Percentiles rank a stretch among this genome's conserved stretches.
phyloP scores from a whole-genome alignment of 2,797 vertebrate genomes.

The Valencia hispanica region DNA sequence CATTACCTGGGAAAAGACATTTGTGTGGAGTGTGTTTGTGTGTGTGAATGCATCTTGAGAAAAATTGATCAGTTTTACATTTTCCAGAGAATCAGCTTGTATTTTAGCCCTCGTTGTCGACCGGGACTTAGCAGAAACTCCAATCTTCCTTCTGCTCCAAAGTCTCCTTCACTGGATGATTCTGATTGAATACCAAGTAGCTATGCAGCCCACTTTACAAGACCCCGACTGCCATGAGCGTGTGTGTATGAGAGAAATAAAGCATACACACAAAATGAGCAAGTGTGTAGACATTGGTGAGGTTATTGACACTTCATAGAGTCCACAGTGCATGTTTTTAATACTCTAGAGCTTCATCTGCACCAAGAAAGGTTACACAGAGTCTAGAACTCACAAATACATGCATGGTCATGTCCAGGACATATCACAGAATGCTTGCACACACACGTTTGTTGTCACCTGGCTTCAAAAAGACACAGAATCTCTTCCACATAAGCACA shows the following conservation, averaged over 20 bases:
- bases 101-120: slow-evolving; percentile 32
- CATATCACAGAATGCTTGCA: slow-evolving; percentile 15
- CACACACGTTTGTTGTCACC: slow-evolving; percentile 24
- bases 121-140: slow-evolving; percentile 30
- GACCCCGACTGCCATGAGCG: slow-evolving; percentile 51
- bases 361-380: slow-evolving; percentile 21
- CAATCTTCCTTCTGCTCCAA: slow-evolving; percentile 45
- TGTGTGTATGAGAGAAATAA: slow-evolving; percentile 4
- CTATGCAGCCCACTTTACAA: slow-evolving; percentile 76
- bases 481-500: slow-evolving; percentile 23
- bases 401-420: not conserved
- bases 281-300: slow-evolving; percentile 43
- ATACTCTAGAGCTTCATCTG: slow-evolving; percentile 3
- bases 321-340: slow-evolving; percentile 34
- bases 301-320: slow-evolving; percentile 56
- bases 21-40: slow-evolving; percentile 13
- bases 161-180: slow-evolving; percentile 54
- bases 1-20: slow-evolving; percentile 54
- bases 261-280: slow-evolving; percentile 4
- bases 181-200: slow-evolving; percentile 81
- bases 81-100: slow-evolving; percentile 1
- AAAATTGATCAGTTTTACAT: slow-evolving; percentile 24
- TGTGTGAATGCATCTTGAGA: slow-evolving; percentile 37
- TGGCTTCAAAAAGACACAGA: slow-evolving; percentile 27
- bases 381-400: not conserved